Base-by-base conservation (phyloP, 1,140 invertebrate species). In the Drosophila mauritiana region DNA sequence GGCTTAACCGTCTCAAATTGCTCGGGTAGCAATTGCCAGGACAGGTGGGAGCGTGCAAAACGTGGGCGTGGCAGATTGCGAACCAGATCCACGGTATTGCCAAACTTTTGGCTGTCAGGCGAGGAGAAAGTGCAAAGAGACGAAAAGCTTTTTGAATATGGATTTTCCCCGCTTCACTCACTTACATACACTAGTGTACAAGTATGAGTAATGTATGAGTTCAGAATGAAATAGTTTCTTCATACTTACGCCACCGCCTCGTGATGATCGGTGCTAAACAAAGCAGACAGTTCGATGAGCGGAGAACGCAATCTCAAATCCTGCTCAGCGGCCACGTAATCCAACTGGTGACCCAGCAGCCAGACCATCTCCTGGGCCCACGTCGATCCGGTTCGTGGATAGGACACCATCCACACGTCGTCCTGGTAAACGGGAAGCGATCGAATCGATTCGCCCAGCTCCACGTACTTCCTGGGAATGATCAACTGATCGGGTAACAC, bases 321-420 rank as follows among this genome's bases (percentile, higher is more conserved):
- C 22, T 94, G 94, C 83, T 95, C 94, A 0, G 97, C 96, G 1
- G 93, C 94, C 82, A 96, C 94, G 78, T 96, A 97, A 89, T 98
- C 94, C 46, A 97, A 93, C 79, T 96, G 94, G 86, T 97, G 95
- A 5, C 95, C 95, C 31, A 98, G 95, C 17, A 97, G 93, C 97
- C 97, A 98, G 3, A 96, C 94, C 95, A 98, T 96, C 93, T 98
- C 97, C 92, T 97, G 97, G 8, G 95, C 94, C 97, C 97, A 98
- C 3, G 97, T 97, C 39, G 97, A 97, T 31, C 97, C 97, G 69
- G 96, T 97, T 77, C 97, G 94, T 0, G 97, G 96, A 93, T 95
- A 97, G 8, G 96, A 97, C 20, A 96, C 94, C 85, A 97, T 92
- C 96, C 96, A 97, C 0, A 97, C 93, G 80, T 97, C 96, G 70